Conservation (phyloP, 1,140 invertebrate species). For the Oscheius sp. region DNA sequence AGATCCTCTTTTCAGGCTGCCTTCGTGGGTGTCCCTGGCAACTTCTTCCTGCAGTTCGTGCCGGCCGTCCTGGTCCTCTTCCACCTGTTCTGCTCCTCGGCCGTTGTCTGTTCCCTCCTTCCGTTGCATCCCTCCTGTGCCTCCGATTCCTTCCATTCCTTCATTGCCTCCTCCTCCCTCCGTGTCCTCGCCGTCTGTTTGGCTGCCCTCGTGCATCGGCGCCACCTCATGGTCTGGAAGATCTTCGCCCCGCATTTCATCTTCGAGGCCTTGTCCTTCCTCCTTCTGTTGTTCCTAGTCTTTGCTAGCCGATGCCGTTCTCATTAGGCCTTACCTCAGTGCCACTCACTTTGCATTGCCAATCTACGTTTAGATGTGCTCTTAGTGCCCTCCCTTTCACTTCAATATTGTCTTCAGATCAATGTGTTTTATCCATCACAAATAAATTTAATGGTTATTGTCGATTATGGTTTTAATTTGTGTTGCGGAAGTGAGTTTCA, state of each 20-base stretch:
- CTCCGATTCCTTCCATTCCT: neutral
- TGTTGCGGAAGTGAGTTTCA: too few relatives aligned
- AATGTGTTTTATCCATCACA: too few relatives aligned
- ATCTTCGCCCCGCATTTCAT: slow-evolving; percentile 45
- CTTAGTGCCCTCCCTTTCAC: too few relatives aligned
- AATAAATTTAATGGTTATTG: too few relatives aligned
- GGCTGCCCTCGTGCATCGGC: slow-evolving; percentile 37
- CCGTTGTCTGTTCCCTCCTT: slow-evolving; percentile 8
- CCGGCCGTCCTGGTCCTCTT: slow-evolving; percentile 23
- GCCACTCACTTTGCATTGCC: too few relatives aligned
- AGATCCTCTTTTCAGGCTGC: slow-evolving; percentile 22
- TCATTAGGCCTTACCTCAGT: too few relatives aligned
- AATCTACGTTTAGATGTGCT: too few relatives aligned
- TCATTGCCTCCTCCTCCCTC: neutral
- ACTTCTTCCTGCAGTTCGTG: slow-evolving; percentile 6
- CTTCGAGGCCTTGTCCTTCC: slow-evolving; percentile 35
- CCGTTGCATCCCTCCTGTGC: neutral
- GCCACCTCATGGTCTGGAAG: slow-evolving; percentile 48
- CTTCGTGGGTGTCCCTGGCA: slow-evolving; percentile 41
- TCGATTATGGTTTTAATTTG: too few relatives aligned
- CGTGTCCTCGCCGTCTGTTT: slow-evolving; percentile 12
- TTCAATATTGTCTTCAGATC: too few relatives aligned
- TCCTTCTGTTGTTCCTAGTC: slow-evolving; percentile 12
- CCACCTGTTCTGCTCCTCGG: slow-evolving; percentile 25
- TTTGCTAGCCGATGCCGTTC: too few relatives aligned